phyloP scores from a whole-genome alignment of 30 jellyfish, hydroid and myxozoan genomes.

The Cassiopea andromeda region DNA sequence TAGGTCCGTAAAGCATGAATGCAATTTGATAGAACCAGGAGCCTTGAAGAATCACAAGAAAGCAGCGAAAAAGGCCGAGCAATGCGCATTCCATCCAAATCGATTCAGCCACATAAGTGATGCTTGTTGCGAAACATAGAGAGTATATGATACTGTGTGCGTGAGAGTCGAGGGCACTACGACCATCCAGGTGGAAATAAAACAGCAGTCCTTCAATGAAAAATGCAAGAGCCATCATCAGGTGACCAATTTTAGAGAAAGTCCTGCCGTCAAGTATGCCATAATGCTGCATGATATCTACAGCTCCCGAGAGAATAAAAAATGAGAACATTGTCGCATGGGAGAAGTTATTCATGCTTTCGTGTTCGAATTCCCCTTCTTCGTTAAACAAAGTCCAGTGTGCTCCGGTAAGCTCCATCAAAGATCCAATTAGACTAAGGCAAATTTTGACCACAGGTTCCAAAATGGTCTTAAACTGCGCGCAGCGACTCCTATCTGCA shows the following conservation, averaged over 20 bases:
- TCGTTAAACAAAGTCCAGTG: slow-evolving; percentile 50
- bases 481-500: slow-evolving; percentile 8
- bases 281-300: slow-evolving; percentile 26
- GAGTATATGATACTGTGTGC: slow-evolving; percentile 59
- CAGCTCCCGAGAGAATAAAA: slow-evolving; percentile 49
- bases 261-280: slow-evolving; percentile 8
- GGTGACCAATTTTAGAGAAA: slow-evolving; percentile 28
- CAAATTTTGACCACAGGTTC: slow-evolving; percentile 53
- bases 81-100: slow-evolving; percentile 13
- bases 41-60: slow-evolving; percentile 61
- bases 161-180: slow-evolving; percentile 63
- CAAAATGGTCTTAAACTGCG: slow-evolving; percentile 7
- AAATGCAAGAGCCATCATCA: slow-evolving; percentile 49
- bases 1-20: slow-evolving; percentile 63
- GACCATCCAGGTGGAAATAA: slow-evolving; percentile 74
- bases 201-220: slow-evolving; percentile 67
- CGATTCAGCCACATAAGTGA: slow-evolving; percentile 40
- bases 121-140: slow-evolving; percentile 50
- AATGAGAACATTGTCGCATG: slow-evolving; percentile 78
- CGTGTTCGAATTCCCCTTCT: slow-evolving; percentile 42
- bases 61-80: slow-evolving; percentile 65
- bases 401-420: slow-evolving; percentile 59
- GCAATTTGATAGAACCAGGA: slow-evolving; percentile 77
- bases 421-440: slow-evolving; percentile 33
- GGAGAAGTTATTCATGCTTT: slow-evolving; percentile 69